Base-by-base conservation (phyloP, 2,888 invertebrate species). In the Pteria penguin region DNA sequence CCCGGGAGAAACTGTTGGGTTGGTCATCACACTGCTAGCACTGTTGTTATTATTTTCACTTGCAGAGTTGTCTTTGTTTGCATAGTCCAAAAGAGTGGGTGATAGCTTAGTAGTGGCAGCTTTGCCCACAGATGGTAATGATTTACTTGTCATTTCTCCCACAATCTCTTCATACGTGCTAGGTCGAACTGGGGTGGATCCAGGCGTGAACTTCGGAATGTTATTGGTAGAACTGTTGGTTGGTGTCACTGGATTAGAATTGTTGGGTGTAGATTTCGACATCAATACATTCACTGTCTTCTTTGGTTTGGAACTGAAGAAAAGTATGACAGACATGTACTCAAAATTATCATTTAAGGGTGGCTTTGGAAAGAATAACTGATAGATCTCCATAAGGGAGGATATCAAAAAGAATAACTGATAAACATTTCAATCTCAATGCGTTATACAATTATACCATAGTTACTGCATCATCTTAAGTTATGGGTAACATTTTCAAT, bases 291-390 rank as follows among this genome's bases (percentile, higher is more conserved):
- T 68, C 33, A 60, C 45, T 22, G 79, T 66, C 61, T 87, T 87
- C 81, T 86, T 87, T 14, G 78, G 78, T 65, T 87, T 86, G 81
- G 81, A 80, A 32, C 87, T 87, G 84, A 67, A 82, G 76, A 26
- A 36, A 57, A 68, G 24, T 3, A 4, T 52, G 68, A 52, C 11
- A 67, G n/a, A 45, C 18, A 60, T 45, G 45, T 45, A n/a, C n/a
- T n/a, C n/a, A n/a, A n/a, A n/a, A n/a, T n/a, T n/a, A n/a, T n/a
- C n/a, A n/a, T n/a, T n/a, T n/a, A n/a, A n/a, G n/a, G n/a, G n/a
- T n/a, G n/a, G n/a, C n/a, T n/a, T n/a, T n/a, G n/a, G n/a, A n/a
- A n/a, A n/a, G n/a, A n/a, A n/a, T n/a, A n/a, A n/a, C n/a, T n/a
- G n/a, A n/a, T n/a, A n/a, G n/a, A n/a, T n/a, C n/a, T n/a, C n/a